phyloP scores from a whole-genome alignment of 2,797 vertebrate genomes.

The Hydrophis major region DNA sequence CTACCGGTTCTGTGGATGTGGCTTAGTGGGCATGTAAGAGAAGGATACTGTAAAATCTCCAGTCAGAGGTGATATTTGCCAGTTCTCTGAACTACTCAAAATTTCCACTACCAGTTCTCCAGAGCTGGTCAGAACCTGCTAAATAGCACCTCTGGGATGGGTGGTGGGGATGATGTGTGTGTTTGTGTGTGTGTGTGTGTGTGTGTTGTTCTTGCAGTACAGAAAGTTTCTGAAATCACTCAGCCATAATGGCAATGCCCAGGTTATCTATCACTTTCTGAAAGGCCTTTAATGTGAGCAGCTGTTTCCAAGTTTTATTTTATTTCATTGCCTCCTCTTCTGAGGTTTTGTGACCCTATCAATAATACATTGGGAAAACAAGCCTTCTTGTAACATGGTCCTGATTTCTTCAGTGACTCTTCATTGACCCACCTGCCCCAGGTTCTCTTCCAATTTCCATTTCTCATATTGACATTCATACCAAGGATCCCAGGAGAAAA shows the following conservation, averaged over 20 bases:
- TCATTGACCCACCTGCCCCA: background rate
- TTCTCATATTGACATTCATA: conserved; percentile 1
- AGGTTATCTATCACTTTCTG: conserved; percentile 3
- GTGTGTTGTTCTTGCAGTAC: background rate
- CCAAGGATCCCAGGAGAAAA: conserved; percentile 6
- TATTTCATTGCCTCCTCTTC: conserved; percentile 1
- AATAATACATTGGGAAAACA: background rate
- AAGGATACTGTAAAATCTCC: too few species aligned
- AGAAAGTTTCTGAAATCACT: conserved; percentile 32
- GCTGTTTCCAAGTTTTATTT: conserved; percentile 20
- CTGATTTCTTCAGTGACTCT: conserved; percentile 13
- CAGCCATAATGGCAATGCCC: conserved; percentile 27
- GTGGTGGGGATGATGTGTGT: too few species aligned
- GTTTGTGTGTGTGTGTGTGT: background rate
- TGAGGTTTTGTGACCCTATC: conserved; percentile 23
- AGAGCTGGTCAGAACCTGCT: too few species aligned
- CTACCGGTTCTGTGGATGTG: too few species aligned
- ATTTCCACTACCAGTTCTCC: too few species aligned
- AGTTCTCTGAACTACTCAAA: too few species aligned
- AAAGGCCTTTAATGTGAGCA: conserved; percentile 19
- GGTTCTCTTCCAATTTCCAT: background rate
- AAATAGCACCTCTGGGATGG: too few species aligned
- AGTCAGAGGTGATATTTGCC: too few species aligned
- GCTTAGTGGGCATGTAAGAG: too few species aligned
- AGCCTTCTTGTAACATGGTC: background rate